Conservation (phyloP, 37 sponge, comb jelly and placozoan species). For the Spongilla lacustris region DNA sequence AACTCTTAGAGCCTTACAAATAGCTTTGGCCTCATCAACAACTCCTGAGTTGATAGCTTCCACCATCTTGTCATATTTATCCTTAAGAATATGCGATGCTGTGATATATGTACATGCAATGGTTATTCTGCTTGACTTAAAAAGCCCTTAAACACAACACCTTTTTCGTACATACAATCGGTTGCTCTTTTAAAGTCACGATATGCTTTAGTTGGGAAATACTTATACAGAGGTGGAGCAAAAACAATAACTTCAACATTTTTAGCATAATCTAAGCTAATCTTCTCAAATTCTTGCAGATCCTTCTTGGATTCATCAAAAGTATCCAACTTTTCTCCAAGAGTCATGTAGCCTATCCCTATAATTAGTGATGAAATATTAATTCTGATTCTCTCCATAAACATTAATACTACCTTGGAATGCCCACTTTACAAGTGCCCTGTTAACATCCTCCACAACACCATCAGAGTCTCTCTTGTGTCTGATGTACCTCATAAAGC, state of each 20-base stretch:
- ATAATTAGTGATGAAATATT: not conserved
- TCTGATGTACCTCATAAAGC: not conserved
- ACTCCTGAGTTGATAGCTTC: not conserved
- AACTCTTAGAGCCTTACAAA: not conserved
- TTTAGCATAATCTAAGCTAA: not conserved
- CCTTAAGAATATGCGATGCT: not conserved
- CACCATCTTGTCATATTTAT: not conserved
- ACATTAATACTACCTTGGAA: conserved; percentile 32
- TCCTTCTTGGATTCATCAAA: not conserved
- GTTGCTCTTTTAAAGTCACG: not conserved
- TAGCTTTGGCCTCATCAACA: not conserved
- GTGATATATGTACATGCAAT: not conserved
- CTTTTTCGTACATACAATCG: not conserved
- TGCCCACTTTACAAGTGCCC: conserved; percentile 24
- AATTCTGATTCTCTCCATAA: not conserved
- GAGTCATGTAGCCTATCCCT: conserved; percentile 2
- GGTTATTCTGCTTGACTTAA: not conserved
- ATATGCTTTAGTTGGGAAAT: conserved; percentile 10
- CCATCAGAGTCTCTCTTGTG: not conserved
- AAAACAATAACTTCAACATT: not conserved
- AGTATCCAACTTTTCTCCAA: conserved; percentile 9
- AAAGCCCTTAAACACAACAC: not conserved
- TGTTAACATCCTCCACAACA: not conserved
- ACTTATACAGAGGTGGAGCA: conserved; percentile 10
- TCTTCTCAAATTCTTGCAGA: conserved; percentile 2